Percentiles rank a stretch among this genome's conserved stretches.
These are phyloP conservation scores for Danio choprae DNA, from an alignment of 2,797 vertebrate genomes.

Conservation along the genomic window DNA sequence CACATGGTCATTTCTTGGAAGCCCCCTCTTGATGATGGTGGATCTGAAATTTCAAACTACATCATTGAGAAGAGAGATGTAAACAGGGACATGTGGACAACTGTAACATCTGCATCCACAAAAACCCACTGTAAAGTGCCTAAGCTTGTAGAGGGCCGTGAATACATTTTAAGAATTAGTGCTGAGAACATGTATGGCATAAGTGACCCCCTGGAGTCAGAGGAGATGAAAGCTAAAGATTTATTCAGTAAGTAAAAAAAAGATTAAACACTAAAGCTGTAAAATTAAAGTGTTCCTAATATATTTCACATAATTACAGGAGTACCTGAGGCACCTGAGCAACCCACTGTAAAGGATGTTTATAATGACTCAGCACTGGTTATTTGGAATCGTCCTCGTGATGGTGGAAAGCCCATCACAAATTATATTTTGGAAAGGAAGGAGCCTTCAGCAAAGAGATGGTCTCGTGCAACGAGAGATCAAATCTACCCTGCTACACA, in stretches of 20 bases:
- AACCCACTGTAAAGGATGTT: constrained; percentile 89
- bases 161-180: constrained; percentile 92
- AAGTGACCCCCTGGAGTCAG: constrained; percentile 94
- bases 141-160: constrained; percentile 91
- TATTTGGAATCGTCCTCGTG: constrained; percentile 92
- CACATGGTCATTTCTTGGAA: constrained; percentile 97
- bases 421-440: constrained; percentile 97
- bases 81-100: constrained; percentile 93
- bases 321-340: constrained; percentile 96
- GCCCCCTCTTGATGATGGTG: constrained; percentile 94
- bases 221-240: constrained; percentile 96
- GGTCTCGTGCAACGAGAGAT: constrained; percentile 91
- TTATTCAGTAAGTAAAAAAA: constrained; percentile 87
- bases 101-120: constrained; percentile 90
- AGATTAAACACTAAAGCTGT: background rate
- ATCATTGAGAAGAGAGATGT: constrained; percentile 93
- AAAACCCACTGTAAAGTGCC: constrained; percentile 95
- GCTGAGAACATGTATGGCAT: constrained; percentile 98
- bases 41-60: constrained; percentile 93
- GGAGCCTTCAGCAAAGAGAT: constrained; percentile 91
- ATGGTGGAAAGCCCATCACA: constrained; percentile 96
- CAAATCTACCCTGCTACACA: constrained; percentile 91
- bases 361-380: constrained; percentile 91
- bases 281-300: constrained; percentile 12
- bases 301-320: constrained; percentile 74